phyloP scores from a whole-genome alignment of 2,113 vertebrate species.

The Nyctibius bracteatus region DNA sequence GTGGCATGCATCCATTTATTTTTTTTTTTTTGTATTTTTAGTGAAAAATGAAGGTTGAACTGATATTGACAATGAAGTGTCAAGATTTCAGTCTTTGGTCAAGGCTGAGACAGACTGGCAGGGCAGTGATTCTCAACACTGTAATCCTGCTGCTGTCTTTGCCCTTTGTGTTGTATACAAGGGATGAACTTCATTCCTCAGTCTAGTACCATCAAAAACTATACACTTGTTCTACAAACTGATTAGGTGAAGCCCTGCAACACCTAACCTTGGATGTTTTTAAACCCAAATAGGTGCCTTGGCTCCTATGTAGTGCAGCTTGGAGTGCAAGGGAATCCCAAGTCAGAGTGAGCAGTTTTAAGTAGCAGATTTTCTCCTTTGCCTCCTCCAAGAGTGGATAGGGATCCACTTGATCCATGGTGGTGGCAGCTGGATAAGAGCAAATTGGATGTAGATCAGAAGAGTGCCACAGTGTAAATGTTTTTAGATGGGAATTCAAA shows the following conservation, averaged over 20 bases:
- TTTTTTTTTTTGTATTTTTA: background rate
- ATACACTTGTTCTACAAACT: background rate
- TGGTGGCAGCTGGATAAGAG: background rate
- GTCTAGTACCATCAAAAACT: background rate
- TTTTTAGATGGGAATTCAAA: background rate
- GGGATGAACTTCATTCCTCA: background rate
- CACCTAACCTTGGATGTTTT: background rate
- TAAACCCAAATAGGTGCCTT: background rate
- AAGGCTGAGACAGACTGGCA: background rate
- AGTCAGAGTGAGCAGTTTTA: background rate
- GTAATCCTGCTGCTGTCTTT: background rate
- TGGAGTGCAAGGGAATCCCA: background rate
- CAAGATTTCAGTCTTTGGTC: background rate
- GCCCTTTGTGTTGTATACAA: background rate
- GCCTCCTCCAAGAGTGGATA: background rate
- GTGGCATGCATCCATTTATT: background rate
- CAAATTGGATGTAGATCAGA: background rate
- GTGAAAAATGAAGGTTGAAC: background rate
- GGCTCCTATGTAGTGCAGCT: background rate
- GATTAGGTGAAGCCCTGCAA: background rate
- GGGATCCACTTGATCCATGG: background rate
- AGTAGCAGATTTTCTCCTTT: background rate
- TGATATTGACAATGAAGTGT: background rate
- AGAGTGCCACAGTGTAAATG: background rate
- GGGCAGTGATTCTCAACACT: background rate